phyloP scores from a whole-genome alignment of 2,888 invertebrate species.

The Cristatella mucedo region DNA sequence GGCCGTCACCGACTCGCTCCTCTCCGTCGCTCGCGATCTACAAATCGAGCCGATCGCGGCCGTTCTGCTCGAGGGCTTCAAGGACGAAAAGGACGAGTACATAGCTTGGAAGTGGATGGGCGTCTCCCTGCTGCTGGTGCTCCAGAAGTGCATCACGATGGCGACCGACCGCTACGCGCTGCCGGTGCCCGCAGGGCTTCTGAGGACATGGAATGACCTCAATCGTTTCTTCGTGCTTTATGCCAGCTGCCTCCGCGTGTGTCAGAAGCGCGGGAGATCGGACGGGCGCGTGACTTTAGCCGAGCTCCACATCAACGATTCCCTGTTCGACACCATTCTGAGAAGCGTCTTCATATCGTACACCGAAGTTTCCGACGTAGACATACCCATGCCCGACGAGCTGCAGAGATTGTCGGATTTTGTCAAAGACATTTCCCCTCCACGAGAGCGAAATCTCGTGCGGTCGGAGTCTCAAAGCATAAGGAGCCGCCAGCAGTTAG shows the following conservation, averaged over 20 bases:
- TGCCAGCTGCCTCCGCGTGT: constrained; percentile 1
- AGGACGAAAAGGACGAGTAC: not conserved
- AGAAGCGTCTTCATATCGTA: too few relatives aligned
- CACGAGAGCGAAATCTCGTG: too few relatives aligned
- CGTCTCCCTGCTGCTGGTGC: not conserved
- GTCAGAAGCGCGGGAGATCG: too few relatives aligned
- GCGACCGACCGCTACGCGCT: not conserved
- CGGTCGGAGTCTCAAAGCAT: too few relatives aligned
- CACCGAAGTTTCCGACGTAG: too few relatives aligned
- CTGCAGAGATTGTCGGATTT: not conserved
- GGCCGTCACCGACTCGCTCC: not conserved
- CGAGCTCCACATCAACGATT: too few relatives aligned
- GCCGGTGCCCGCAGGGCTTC: not conserved
- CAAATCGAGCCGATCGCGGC: not conserved
- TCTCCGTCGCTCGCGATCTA: not conserved
- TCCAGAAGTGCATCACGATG: not conserved
- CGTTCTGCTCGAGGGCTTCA: not conserved
- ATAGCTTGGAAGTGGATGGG: constrained; percentile 1
- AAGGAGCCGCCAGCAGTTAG: too few relatives aligned
- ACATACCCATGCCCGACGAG: not conserved
- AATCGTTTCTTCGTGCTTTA: not conserved
- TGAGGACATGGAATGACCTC: not conserved
- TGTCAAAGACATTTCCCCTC: too few relatives aligned
- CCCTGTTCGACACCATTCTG: too few relatives aligned
- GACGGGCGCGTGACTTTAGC: too few relatives aligned